These are phyloP conservation scores for Gryllus longicercus DNA, from an alignment of 2,888 invertebrate species.

Conservation along the genomic window DNA sequence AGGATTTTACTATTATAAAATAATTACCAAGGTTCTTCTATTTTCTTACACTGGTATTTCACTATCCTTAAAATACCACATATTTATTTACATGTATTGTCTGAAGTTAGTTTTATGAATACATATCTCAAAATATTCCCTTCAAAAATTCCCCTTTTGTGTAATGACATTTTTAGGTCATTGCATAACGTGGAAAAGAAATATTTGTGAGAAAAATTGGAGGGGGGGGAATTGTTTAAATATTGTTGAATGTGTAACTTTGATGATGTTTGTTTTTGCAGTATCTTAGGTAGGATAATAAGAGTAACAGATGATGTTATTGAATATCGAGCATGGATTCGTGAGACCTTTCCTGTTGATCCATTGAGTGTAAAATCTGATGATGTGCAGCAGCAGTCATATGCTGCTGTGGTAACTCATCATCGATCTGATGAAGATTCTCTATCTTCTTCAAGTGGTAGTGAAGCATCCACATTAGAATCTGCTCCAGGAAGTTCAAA, in stretches of 20 bases:
- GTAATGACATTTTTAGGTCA: not conserved
- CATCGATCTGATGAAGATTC: constrained; percentile 29
- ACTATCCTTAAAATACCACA: too few relatives aligned
- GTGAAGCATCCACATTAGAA: constrained; percentile 33
- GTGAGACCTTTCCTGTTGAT: constrained; percentile 51
- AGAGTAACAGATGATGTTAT: constrained; percentile 91
- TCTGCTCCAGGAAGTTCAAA: constrained; percentile 31
- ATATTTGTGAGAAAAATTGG: not conserved
- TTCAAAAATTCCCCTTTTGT: not conserved
- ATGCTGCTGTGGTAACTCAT: constrained; percentile 18
- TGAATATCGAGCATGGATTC: constrained; percentile 65
- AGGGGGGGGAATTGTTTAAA: not conserved
- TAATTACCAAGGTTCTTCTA: too few relatives aligned
- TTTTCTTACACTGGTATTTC: too few relatives aligned
- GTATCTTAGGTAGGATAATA: constrained; percentile 85
- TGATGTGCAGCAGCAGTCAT: constrained; percentile 25
- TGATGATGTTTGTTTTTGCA: constrained; percentile 41
- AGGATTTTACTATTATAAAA: too few relatives aligned
- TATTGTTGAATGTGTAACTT: not conserved
- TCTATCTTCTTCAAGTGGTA: constrained; percentile 32
- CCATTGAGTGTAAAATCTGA: constrained; percentile 25
- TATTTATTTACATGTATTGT: too few relatives aligned
- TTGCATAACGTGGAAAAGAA: not conserved
- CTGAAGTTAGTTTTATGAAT: too few relatives aligned
- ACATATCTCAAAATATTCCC: not conserved